Conservation (phyloP, 2,888 invertebrate genomes). For the Smittia sp. region DNA sequence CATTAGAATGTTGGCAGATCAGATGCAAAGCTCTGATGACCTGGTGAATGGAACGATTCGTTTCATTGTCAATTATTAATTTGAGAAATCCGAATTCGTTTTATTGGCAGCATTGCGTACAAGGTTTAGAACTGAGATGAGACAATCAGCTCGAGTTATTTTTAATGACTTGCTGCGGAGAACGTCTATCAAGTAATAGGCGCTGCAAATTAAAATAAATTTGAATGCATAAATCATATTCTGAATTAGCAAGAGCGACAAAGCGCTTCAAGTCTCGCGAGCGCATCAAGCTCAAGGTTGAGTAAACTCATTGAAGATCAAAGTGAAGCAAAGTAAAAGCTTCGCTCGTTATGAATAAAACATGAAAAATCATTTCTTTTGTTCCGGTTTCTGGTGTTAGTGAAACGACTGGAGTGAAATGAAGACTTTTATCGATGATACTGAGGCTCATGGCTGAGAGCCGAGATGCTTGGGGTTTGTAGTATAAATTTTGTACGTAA, state of each 20-base stretch:
- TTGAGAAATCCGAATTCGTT: background rate
- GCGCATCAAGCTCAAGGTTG: background rate
- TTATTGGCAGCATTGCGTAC: background rate
- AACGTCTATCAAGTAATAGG: background rate
- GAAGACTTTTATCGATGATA: no score
- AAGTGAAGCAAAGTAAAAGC: background rate
- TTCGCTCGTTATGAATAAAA: background rate
- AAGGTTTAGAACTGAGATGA: background rate
- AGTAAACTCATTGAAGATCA: background rate
- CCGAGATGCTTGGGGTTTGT: no score
- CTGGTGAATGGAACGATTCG: slow-evolving; percentile 4
- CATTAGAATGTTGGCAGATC: background rate
- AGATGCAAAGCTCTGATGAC: background rate
- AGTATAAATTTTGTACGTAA: no score
- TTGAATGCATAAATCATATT: background rate
- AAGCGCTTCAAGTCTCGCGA: no score
- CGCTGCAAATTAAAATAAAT: background rate
- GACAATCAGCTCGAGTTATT: background rate
- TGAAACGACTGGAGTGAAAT: no score
- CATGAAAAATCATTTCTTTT: no score
- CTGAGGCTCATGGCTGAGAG: no score
- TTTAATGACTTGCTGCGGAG: background rate
- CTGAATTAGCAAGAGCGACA: no score
- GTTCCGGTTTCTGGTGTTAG: no score
- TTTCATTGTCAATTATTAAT: background rate